Base-by-base conservation (phyloP, 2,113 vertebrate genomes). In the Dendropsophus ebraccatus region DNA sequence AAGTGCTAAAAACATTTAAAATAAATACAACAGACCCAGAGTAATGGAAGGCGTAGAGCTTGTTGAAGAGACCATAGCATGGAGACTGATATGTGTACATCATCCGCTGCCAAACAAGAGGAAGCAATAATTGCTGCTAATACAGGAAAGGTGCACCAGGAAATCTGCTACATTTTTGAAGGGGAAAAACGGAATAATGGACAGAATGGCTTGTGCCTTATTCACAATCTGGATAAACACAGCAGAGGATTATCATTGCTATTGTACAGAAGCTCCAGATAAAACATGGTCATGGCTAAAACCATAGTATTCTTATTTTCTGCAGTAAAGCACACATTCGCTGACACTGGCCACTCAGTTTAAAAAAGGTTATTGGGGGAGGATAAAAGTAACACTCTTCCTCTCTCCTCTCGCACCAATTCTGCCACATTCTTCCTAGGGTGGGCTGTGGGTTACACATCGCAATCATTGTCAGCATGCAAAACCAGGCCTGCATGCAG, bases 1-100 rank as follows among this genome's bases (percentile, higher is more conserved):
- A 83, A 83, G 30, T 72, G 37, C 45, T 52, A 54, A 30, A 82
- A 67, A 82, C 25, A 84, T 60, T 83, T 1, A 14, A 32, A 76
- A 84, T 75, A 84, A 62, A 70, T 82, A 72, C 13, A 41, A 28
- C 37, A 4, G 13, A 25, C 58, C 25, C 11, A 19, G 32, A 35
- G 17, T 69, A 35, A 37, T 21, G 17, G 62, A 69, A 35, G 32
- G 32, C 30, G 17, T 35, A 13, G 30, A 35, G 11, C 1, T 35
- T 19, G 16, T 5, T 10, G 16, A 52, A 52, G 13, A 52, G 50
- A 17, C 50, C 58, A 14, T 14, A 67, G 5, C 4, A 32, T 32
- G 2, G 28, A 67, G 56, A 58, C 23, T n/a, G 28, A 17, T 32
- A 5, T 17, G 16, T 17, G 62, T 32, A 32, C 4, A 17, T 25